phyloP scores from a whole-genome alignment of 2,888 invertebrate species.

The Ormyrus nitidulus region DNA sequence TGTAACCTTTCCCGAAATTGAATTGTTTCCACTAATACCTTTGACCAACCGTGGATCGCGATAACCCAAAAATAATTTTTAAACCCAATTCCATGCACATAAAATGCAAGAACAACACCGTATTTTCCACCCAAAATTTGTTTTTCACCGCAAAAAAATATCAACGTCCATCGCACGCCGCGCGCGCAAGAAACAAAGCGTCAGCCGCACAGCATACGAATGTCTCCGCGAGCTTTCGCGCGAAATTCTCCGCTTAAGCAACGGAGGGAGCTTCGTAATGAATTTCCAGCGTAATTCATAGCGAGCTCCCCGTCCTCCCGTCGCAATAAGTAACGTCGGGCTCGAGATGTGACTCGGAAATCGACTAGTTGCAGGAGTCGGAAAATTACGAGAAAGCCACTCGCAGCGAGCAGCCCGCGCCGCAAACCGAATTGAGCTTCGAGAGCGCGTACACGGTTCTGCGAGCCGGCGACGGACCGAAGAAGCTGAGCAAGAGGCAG shows the following conservation, averaged over 20 bases:
- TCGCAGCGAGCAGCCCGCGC: background rate
- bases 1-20: too few relatives aligned
- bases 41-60: too few relatives aligned
- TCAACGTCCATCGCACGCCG: background rate
- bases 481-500: slow-evolving; percentile 65
- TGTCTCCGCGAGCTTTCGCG: background rate
- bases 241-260: background rate
- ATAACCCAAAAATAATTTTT: too few relatives aligned
- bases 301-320: too few relatives aligned
- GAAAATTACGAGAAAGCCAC: slow-evolving; percentile 2
- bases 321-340: too few relatives aligned
- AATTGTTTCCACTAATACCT: too few relatives aligned
- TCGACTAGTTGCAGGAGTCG: slow-evolving; percentile 44
- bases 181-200: background rate
- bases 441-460: slow-evolving; percentile 13
- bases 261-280: background rate
- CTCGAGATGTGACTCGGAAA: background rate
- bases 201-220: background rate
- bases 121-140: background rate
- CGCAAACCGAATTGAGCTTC: background rate
- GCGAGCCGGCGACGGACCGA: slow-evolving; percentile 55
- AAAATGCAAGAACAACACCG: too few relatives aligned
- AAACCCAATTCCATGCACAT: too few relatives aligned
- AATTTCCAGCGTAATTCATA: background rate
- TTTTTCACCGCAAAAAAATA: slow-evolving; percentile 4